Evolutionary conservation across 2,113 vertebrate species (phyloP).

Genomic region (Gambusia holbrooki): DNA sequence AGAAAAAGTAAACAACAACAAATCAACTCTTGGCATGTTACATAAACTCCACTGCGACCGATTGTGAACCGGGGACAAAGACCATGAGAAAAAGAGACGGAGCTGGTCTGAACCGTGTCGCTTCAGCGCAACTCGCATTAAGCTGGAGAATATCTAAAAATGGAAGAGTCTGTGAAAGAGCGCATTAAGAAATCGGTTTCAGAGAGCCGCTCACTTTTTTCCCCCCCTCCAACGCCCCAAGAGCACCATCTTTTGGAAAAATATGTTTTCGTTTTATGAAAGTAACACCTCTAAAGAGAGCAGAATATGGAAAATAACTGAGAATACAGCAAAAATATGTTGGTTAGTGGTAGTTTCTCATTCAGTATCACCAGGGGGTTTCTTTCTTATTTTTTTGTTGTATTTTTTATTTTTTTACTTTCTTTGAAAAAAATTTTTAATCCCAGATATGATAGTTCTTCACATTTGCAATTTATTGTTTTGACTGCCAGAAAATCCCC

Average conservation of each 20-base stretch:
- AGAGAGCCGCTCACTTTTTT: neutral
- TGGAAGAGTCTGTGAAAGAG: neutral
- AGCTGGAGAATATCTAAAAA: neutral
- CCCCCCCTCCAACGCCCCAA: neutral
- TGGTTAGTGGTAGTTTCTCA: neutral
- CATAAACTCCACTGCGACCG: neutral
- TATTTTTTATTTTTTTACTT: neutral
- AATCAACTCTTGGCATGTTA: conserved; percentile 44
- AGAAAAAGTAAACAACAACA: conserved; percentile 42
- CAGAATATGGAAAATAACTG: neutral
- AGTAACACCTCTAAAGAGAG: neutral
- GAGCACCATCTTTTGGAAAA: neutral
- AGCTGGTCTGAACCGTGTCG: conserved; percentile 58
- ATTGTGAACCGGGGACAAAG: conserved; percentile 29
- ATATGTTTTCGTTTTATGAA: neutral
- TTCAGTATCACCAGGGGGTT: neutral
- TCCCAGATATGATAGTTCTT: neutral
- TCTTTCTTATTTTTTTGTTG: neutral
- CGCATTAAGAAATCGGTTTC: neutral
- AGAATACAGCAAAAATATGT: neutral
- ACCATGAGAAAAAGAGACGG: conserved; percentile 47
- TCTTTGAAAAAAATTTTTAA: neutral
- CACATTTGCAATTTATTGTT: neutral
- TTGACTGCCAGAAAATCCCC: neutral
- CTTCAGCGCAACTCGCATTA: conserved; percentile 12